Evolutionary conservation across 1,140 invertebrate species (phyloP).

Genomic region (Glomeris maerens): DNA sequence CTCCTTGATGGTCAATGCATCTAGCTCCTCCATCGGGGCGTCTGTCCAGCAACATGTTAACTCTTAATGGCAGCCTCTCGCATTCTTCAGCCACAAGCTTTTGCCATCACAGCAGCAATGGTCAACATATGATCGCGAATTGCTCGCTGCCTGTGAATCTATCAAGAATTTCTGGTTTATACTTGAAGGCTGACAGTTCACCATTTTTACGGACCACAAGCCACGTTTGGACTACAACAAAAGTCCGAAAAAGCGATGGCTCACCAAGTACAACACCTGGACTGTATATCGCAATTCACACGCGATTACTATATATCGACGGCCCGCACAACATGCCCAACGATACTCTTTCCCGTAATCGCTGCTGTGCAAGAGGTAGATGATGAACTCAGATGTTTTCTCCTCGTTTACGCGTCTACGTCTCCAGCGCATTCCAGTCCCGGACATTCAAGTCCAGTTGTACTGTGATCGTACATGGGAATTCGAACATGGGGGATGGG

Average conservation of each 20-base stretch:
- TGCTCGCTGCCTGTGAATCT: constrained; percentile 19
- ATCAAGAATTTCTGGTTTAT: constrained; percentile 23
- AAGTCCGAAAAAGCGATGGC: constrained; percentile 15
- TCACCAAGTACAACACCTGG: constrained; percentile 22
- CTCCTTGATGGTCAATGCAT: constrained; percentile 20
- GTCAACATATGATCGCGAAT: constrained; percentile 18
- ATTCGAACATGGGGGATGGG: no score
- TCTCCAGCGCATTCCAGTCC: constrained; percentile 4
- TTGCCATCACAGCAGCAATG: constrained; percentile 13
- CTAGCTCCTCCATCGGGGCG: constrained; percentile 14
- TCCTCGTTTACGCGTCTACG: constrained; percentile 15
- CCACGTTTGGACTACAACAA: constrained; percentile 19
- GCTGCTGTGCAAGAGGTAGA: constrained; percentile 1
- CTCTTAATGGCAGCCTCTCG: constrained; percentile 7
- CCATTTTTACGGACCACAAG: constrained; percentile 23
- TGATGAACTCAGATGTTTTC: constrained; percentile 2
- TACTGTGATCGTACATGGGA: no score
- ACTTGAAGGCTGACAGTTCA: constrained; percentile 23
- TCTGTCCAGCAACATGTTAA: constrained; percentile 11
- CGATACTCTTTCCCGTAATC: constrained; percentile 13
- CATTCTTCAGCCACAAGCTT: constrained; percentile 15
- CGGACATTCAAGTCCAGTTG: background rate
- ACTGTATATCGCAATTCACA: constrained; percentile 29
- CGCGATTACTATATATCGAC: constrained; percentile 25
- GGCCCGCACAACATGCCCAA: constrained; percentile 24